Percentiles rank a stretch among this genome's conserved stretches.
These are phyloP conservation scores for Chaitophorus viminalis DNA, from an alignment of 2,888 invertebrate species.

Conservation along the genomic window DNA sequence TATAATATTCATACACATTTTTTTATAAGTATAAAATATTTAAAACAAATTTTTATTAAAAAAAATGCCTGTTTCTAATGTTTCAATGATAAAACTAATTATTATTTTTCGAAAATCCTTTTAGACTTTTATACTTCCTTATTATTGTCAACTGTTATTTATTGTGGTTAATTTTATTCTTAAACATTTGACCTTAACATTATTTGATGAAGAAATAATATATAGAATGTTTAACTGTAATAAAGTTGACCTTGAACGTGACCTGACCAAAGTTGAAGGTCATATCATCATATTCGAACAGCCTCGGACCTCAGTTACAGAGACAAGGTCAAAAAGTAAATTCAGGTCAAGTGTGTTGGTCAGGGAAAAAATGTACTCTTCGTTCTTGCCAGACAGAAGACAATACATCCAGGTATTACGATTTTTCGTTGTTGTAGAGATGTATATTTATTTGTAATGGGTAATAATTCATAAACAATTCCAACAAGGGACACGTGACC, in stretches of 20 bases:
- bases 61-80: no score
- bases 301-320: conserved; percentile 20
- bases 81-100: no score
- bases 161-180: background rate
- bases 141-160: no score
- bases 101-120: no score
- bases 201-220: conserved; percentile 6
- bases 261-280: conserved; percentile 59
- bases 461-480: conserved; percentile 20
- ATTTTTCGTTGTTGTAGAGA: background rate
- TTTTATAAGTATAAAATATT: no score
- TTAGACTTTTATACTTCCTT: background rate
- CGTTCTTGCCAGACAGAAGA: background rate
- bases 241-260: conserved; percentile 60
- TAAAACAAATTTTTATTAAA: no score
- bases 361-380: conserved; percentile 44
- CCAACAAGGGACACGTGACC: conserved; percentile 44
- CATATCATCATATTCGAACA: conserved; percentile 44
- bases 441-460: conserved; percentile 11
- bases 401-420: background rate
- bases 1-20: no score
- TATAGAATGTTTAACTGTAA: conserved; percentile 37
- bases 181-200: conserved; percentile 41
- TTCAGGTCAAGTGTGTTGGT: conserved; percentile 60
- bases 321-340: conserved; percentile 59